Evolutionary conservation across 2,888 invertebrate species (phyloP).

Genomic region (Euplexia lucipara): DNA sequence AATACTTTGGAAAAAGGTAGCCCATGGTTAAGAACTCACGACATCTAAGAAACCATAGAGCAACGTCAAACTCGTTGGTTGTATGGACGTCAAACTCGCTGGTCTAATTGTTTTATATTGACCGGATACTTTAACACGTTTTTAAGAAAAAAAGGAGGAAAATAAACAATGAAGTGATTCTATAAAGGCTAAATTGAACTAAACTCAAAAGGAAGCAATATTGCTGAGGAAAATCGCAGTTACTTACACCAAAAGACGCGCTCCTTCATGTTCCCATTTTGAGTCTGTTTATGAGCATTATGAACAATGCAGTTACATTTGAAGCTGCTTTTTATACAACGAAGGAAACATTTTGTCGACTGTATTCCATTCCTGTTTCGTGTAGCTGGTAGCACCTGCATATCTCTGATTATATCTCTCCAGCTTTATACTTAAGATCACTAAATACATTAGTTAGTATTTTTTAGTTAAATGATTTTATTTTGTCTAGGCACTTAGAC

Average conservation of each 20-base stretch:
- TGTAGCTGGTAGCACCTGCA: slow-evolving; percentile 6
- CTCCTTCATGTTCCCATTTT: slow-evolving; percentile 10
- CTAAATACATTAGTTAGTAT: too few relatives aligned
- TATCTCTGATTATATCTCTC: neutral
- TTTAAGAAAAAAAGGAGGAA: too few relatives aligned
- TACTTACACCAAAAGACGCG: slow-evolving; percentile 27
- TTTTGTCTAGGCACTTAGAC: too few relatives aligned
- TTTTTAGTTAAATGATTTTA: too few relatives aligned
- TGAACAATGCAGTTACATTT: slow-evolving; percentile 36
- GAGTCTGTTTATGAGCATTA: slow-evolving; percentile 24
- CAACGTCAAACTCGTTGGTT: too few relatives aligned
- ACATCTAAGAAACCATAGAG: too few relatives aligned
- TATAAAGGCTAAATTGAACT: neutral
- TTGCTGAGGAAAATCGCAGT: slow-evolving; percentile 6
- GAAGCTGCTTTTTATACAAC: slow-evolving; percentile 18
- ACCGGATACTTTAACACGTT: too few relatives aligned
- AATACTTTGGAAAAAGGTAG: too few relatives aligned
- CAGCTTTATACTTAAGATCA: neutral
- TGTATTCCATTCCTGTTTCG: slow-evolving; percentile 12
- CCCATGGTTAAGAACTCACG: too few relatives aligned
- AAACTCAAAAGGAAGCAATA: neutral
- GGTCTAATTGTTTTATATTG: too few relatives aligned
- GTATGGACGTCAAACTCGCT: too few relatives aligned
- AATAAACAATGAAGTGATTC: neutral
- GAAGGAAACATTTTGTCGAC: slow-evolving; percentile 21